Base-by-base conservation (phyloP, 2,113 vertebrate species). In the Hippotragus niger region DNA sequence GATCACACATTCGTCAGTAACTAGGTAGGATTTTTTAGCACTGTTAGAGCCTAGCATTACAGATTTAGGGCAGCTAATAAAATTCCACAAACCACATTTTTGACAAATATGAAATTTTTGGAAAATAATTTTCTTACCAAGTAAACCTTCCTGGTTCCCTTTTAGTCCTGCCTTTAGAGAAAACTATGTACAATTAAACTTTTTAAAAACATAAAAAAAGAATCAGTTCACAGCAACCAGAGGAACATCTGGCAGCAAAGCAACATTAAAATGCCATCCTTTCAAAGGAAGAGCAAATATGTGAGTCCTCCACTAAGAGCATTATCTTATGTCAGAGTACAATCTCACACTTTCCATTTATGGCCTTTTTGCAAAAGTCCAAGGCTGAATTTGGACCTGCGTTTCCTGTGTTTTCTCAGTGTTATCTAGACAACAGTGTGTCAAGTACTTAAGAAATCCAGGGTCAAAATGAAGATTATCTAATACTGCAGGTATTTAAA, bases 41-140 rank as follows among this genome's bases (percentile, higher is more conserved):
- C 98, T 88, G 96, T 96, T 88, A 97, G 95, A 97, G 92, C 93
- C 97, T 91, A 94, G 96, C 96, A 67, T 96, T 98, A 96, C 88
- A 97, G 95, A 98, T 98, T 97, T 97, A 98, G 98, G 98, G 93
- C 98, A 96, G 98, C 95, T 97, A 98, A 97, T 98, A 98, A 98
- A 98, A 98, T 97, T 87, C 97, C 92, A 91, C 71, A 98, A 94
- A 98, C 95, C 91, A 92, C 93, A 94, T 29, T 93, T 87, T 84
- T 87, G 47, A 94, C 43, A 84, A 90, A 55, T 55, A 87, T 64
- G 87, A 97, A 82, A 29, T 5, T 88, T 71, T 88, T 89, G 43
- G 10, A 71, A 97, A 93, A 95, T 50, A 29, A 57, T 76, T 83
- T 64, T 91, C 92, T 57, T 62, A 94, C 43, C 94, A 71, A 84